Conservation (phyloP, 2,797 vertebrate species). For the Enoplosus armatus region DNA sequence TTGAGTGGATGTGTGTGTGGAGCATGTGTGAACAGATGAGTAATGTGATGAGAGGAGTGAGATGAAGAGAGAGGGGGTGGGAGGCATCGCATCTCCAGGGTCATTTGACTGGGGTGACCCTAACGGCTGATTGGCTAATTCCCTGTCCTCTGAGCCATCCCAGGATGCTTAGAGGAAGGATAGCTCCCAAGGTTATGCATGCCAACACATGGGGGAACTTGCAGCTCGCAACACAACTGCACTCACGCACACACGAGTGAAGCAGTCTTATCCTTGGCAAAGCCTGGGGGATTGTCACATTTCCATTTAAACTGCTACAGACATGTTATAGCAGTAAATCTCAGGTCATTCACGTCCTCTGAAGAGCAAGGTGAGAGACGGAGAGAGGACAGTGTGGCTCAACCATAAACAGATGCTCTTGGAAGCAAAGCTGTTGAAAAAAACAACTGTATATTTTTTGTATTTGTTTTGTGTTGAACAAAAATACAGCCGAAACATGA, state of each 20-base stretch:
- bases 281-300: conserved; percentile 63
- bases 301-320: conserved; percentile 63
- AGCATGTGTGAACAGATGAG: conserved; percentile 38
- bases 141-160: conserved; percentile 65
- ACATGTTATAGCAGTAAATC: conserved; percentile 49
- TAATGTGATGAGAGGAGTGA: conserved; percentile 43
- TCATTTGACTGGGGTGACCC: conserved; percentile 72
- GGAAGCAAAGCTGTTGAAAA: too few species aligned
- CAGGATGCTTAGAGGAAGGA: conserved; percentile 72
- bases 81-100: conserved; percentile 49
- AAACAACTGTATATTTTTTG: too few species aligned
- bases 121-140: conserved; percentile 73
- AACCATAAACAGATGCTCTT: conserved; percentile 18
- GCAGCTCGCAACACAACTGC: conserved; percentile 36
- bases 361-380: conserved; percentile 51
- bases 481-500: too few species aligned
- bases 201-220: conserved; percentile 48
- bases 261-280: conserved; percentile 54
- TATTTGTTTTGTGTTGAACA: too few species aligned
- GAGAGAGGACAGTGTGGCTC: conserved; percentile 3
- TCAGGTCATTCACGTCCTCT: conserved; percentile 38
- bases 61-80: conserved; percentile 35
- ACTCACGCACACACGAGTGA: conserved; percentile 27
- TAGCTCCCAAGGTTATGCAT: conserved; percentile 76
- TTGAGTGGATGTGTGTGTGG: conserved; percentile 14